Evolutionary conservation across 2,113 vertebrate genomes (phyloP).

Genomic region (Ascaphus truei): DNA sequence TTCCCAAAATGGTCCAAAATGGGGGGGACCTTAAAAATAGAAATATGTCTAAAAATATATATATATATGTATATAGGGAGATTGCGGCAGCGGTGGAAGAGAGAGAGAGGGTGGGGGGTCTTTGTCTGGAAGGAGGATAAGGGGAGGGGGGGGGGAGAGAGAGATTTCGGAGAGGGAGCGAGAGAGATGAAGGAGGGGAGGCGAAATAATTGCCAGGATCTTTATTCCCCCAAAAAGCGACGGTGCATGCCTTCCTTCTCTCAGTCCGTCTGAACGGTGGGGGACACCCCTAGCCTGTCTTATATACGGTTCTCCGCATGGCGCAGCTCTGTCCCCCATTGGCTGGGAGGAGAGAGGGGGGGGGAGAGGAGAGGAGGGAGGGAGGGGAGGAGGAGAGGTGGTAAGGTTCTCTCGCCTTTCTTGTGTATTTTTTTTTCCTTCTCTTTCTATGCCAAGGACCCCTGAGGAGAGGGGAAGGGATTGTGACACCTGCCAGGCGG

Average conservation of each 20-base stretch:
- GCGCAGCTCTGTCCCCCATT: constrained; percentile 22
- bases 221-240: constrained; percentile 21
- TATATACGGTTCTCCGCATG: constrained; percentile 23
- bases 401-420: constrained; percentile 24
- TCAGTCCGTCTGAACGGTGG: constrained; percentile 12
- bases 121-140: constrained; percentile 32
- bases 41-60: too few species aligned
- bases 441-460: constrained; percentile 32
- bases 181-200: constrained; percentile 21
- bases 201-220: background rate
- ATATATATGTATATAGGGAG: background rate
- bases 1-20: background rate
- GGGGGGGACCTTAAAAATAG: constrained; percentile 15
- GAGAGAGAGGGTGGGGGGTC: constrained; percentile 11
- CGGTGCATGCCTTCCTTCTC: constrained; percentile 7
- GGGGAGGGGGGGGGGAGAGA: constrained; percentile 17
- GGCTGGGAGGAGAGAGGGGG: background rate
- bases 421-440: constrained; percentile 14
- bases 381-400: background rate
- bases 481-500: constrained; percentile 25
- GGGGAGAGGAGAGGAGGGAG: background rate
- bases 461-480: constrained; percentile 24
- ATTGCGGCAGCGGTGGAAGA: background rate
- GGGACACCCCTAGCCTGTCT: constrained; percentile 16
- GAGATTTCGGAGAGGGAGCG: constrained; percentile 24